Base-by-base conservation (phyloP, 2,888 invertebrate species). In the Lithophane semibrunnea region DNA sequence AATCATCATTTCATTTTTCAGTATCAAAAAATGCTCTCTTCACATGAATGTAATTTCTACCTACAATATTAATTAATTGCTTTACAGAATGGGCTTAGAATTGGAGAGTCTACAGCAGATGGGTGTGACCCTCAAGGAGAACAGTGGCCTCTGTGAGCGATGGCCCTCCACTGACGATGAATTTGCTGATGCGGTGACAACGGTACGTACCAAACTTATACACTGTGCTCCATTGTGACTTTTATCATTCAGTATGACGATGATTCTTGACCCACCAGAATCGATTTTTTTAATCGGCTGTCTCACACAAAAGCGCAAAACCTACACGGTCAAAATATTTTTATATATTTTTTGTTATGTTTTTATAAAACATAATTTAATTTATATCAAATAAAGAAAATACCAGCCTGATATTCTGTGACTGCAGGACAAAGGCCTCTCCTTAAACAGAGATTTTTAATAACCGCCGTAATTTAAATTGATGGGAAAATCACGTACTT, bases 121-220 rank as follows among this genome's bases (percentile, higher is more conserved):
- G 91, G 94, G 94, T 3, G 91, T 92, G 21, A 91, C 93, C 0
- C 78, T 93, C 58, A 92, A 91, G 58, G 93, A 94, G 37, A 89
- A 89, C 69, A 84, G 81, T 10, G 87, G 81, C 3, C 87, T 92
- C 61, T 71, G 91, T 76, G 90, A 94, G 74, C 93, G 95, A 74
- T 91, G 94, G 92, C 91, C 95, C 1, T 97, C 97, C 13, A 95
- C 95, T 7, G 97, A 97, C 67, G 97, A 97, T 65, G 97, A 97
- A 80, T 97, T 97, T 77, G 93, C 95, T 21, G 97, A 97, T 88
- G 97, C 97, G 10, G 93, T 97, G 81, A 97, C 97, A 24, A 97
- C 97, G 83, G 97, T 97, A 91, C 65, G 83, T 18, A 68, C 7
- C n/a, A 10, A 68, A 42, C 56, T 7, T 42, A 7, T 16, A 54